Percentiles rank a stretch among this genome's conserved stretches.
These are phyloP conservation scores for Semaprochilodus insignis DNA, from an alignment of 2,797 vertebrate species.

Conservation along the genomic window DNA sequence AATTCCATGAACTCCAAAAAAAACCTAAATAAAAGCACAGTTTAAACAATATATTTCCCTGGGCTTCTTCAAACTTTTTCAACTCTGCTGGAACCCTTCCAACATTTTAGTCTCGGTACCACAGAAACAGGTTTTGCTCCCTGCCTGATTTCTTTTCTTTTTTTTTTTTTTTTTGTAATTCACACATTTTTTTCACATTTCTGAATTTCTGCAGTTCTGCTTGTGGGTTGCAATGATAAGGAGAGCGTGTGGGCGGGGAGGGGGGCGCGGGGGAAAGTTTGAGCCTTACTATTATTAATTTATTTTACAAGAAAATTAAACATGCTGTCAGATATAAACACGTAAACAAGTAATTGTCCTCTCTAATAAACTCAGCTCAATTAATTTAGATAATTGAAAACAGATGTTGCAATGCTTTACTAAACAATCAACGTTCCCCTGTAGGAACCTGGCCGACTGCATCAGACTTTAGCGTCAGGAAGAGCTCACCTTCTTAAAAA, in stretches of 20 bases:
- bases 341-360: not conserved
- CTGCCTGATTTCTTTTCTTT: not conserved
- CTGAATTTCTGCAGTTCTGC: not conserved
- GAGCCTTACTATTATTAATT: not conserved
- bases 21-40: not conserved
- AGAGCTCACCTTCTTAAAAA: not conserved
- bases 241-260: too few species aligned
- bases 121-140: not conserved
- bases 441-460: not conserved
- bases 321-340: not conserved
- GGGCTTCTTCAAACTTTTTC: not conserved
- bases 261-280: too few species aligned
- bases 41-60: not conserved
- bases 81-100: not conserved
- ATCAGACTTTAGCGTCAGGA: not conserved
- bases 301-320: not conserved
- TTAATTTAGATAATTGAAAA: conserved; percentile 6
- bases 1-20: not conserved
- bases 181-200: not conserved
- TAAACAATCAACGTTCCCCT: not conserved
- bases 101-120: not conserved
- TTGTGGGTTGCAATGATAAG: conserved; percentile 18
- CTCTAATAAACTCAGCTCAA: conserved; percentile 6
- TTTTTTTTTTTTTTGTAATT: not conserved
- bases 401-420: not conserved